Percentiles rank a stretch among this genome's conserved stretches.
phyloP scores from a whole-genome alignment of 2,113 vertebrate species.

The Penelope pileata region DNA sequence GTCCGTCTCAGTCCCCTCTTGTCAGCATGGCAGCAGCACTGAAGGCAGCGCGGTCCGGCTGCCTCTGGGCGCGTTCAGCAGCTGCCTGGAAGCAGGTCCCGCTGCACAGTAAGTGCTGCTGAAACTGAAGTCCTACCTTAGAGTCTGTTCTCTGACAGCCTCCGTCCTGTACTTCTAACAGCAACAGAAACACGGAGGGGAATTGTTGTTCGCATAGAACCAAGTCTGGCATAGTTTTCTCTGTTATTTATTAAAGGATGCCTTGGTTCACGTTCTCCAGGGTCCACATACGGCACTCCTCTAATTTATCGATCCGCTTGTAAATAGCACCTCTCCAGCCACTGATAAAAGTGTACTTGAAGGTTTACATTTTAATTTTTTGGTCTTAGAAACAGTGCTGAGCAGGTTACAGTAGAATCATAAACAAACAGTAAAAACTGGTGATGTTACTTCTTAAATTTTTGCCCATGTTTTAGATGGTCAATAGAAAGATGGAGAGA shows the following conservation, averaged over 20 bases:
- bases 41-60: neutral
- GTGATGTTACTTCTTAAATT: neutral
- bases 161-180: neutral
- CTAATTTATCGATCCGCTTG: neutral
- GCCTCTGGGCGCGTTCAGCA: neutral
- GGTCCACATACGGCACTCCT: neutral
- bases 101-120: constrained; percentile 34
- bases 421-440: neutral
- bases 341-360: neutral
- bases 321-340: neutral
- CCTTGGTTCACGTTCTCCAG: neutral
- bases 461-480: neutral
- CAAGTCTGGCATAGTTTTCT: neutral
- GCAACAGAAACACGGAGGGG: neutral
- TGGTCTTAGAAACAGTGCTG: neutral
- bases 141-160: neutral
- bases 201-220: neutral
- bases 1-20: neutral
- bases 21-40: neutral
- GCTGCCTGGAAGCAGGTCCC: neutral
- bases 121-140: neutral
- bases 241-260: neutral
- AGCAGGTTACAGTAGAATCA: neutral
- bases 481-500: neutral
- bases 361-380: neutral